These are phyloP conservation scores for Teleogryllus occipitalis DNA, from an alignment of 1,140 invertebrate genomes.

Conservation along the genomic window DNA sequence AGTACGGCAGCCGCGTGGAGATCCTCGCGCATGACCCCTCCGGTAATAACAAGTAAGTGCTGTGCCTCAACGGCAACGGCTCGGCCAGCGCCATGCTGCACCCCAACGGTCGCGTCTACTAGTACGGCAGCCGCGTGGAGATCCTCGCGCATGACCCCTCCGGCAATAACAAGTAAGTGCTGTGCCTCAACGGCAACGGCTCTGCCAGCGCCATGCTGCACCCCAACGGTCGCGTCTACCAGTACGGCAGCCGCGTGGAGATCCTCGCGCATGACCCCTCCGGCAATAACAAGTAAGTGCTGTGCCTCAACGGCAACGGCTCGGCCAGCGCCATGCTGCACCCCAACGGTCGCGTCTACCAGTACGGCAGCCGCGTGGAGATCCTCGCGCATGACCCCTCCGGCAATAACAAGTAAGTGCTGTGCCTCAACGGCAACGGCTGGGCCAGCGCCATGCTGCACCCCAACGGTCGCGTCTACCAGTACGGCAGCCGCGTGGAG, in stretches of 20 bases:
- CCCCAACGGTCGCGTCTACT: conserved; percentile 71
- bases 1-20: conserved; percentile 74
- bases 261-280: conserved; percentile 61
- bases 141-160: conserved; percentile 61
- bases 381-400: conserved; percentile 61
- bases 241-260: conserved; percentile 74
- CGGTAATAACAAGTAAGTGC: conserved; percentile 64
- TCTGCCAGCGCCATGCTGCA: conserved; percentile 65
- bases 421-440: conserved; percentile 42
- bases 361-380: conserved; percentile 74
- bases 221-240: conserved; percentile 71
- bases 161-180: conserved; percentile 64
- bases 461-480: conserved; percentile 71
- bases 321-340: conserved; percentile 65
- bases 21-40: conserved; percentile 61
- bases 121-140: conserved; percentile 74
- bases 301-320: conserved; percentile 42
- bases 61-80: conserved; percentile 61
- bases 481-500: conserved; percentile 74
- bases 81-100: conserved; percentile 65
- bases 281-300: conserved; percentile 58
- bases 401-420: conserved; percentile 58
- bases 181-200: conserved; percentile 61
- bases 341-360: conserved; percentile 71
- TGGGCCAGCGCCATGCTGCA: conserved; percentile 65